Evolutionary conservation across 2,113 vertebrate species (phyloP), one percentile per base, ranked within the genome.

Genomic region (Labrus mixtus): DNA sequence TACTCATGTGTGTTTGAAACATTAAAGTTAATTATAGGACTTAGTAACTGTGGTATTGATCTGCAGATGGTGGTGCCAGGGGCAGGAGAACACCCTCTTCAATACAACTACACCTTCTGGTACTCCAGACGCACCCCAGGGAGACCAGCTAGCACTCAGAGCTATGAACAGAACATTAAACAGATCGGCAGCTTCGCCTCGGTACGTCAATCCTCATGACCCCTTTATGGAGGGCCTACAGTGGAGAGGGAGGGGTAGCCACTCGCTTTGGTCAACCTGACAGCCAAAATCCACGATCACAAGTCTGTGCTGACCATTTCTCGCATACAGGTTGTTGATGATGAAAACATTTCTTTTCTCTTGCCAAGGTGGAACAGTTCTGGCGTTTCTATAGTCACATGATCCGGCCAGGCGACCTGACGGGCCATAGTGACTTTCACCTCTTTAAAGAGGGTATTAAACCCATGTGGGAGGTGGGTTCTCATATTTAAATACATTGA

Each of bases 341-440:
- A 50, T 58, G 2, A n/a, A 48, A 53, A 46, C 3, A 46, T 60
- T 39, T 43, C 37, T 25, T 65, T 7, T 51, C 54, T 0, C 20
- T 69, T 76, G 6, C 15, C 1, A 50, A 96, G 95, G 95, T 96
- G 85, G 95, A 96, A 83, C 95, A 95, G 89, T 96, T 96, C 82
- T 96, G 95, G 95, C 92, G 94, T 64, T 95, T 96, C 75, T 96
- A 96, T 86, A 96, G 95, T 91, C 95, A 96, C 90, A 93, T 96
- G 93, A 95, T 95, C 79, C 90, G 95, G n/a, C 95, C 95, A 5
- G 95, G 95, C 2, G 95, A 96, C 82, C 82, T 96, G 55, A 95
- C 94, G 0, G 95, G 95, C 29, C 95, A 95, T 59, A 95, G 95
- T 62, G 95, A 96, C 82, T 96, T 96, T 72, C 95, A 96, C 60